Base-by-base conservation (phyloP, 64 coral and sea anemone species). In the Montipora cactus region DNA sequence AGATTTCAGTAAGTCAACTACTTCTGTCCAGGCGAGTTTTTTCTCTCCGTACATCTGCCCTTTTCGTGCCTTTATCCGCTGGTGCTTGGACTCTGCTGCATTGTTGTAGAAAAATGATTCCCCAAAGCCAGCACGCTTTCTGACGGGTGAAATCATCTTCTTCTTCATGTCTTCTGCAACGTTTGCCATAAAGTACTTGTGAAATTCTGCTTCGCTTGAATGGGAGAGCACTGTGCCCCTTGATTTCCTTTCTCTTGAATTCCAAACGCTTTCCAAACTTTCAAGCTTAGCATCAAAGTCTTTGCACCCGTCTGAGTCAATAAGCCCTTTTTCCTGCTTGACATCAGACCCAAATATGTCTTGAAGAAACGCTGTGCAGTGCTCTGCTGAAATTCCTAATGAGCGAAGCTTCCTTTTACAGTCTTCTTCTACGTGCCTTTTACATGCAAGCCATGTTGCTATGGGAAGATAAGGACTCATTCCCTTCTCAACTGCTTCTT, bases 401-500 rank as follows among this genome's bases (percentile, higher is more conserved):
- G 59, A 49, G 13, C 4, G 68, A 76, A 93, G 71, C 74, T 93
- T 93, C 62, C 91, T 57, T 86, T 66, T 74, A 67, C 72, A 76
- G 75, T 93, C 91, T 6, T 93, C 91, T 83, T 87, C 91, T 44
- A 87, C 91, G 75, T 93, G 91, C 21, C 75, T 86, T 83, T 93
- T 93, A 69, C 91, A 87, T 53, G 91, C 50, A 53, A 93, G 84
- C 84, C 84, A 55, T 51, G 48, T 87, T 0, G 84, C 66, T 55
- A 23, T 74, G 4, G 66, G 64, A 74, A 87, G 49, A 21, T 51
- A 87, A 73, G 84, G 84, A 53, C 67, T 57, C 67, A 81, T 50
- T 28, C 84, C 84, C 6, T 87, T 87, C 49, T 74, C 67, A 0
- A 87, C 12, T 57, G 45, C 49, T 0, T 72, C 67, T 73, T 73